Evolutionary conservation across 2,888 invertebrate genomes (phyloP).

Genomic region (Norana najaformis): DNA sequence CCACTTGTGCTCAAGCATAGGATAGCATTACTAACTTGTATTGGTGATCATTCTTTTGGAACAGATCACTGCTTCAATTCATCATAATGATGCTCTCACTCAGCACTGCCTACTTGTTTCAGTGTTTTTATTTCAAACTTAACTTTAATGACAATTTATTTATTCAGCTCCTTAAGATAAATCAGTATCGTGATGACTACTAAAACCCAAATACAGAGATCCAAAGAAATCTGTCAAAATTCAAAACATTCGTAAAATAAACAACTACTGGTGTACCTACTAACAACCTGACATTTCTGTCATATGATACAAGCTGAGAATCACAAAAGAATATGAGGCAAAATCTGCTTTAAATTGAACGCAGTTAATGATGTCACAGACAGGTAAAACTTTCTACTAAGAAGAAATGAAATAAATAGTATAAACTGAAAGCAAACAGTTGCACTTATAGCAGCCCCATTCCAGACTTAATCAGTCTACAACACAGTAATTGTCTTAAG

Average conservation of each 20-base stretch:
- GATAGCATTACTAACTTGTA: too few relatives aligned
- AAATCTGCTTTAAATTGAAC: neutral
- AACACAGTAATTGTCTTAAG: neutral
- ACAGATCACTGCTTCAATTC: too few relatives aligned
- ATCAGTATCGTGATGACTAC: neutral
- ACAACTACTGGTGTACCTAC: neutral
- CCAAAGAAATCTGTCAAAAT: neutral
- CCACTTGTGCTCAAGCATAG: too few relatives aligned
- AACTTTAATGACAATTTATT: too few relatives aligned
- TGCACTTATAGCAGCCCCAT: neutral
- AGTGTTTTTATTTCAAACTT: too few relatives aligned
- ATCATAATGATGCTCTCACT: too few relatives aligned
- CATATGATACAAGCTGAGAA: neutral
- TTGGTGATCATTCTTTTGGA: too few relatives aligned
- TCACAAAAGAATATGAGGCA: neutral
- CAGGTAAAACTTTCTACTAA: neutral
- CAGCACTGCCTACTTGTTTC: too few relatives aligned
- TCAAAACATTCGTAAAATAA: neutral
- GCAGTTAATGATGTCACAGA: neutral
- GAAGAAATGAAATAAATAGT: neutral
- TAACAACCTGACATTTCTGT: slow-evolving; percentile 4
- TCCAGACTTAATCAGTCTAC: neutral
- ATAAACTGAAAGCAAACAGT: neutral
- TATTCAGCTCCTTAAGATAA: too few relatives aligned
- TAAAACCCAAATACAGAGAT: neutral